These are phyloP conservation scores for Chironomus tentans DNA, from an alignment of 2,888 invertebrate species.

Conservation along the genomic window DNA sequence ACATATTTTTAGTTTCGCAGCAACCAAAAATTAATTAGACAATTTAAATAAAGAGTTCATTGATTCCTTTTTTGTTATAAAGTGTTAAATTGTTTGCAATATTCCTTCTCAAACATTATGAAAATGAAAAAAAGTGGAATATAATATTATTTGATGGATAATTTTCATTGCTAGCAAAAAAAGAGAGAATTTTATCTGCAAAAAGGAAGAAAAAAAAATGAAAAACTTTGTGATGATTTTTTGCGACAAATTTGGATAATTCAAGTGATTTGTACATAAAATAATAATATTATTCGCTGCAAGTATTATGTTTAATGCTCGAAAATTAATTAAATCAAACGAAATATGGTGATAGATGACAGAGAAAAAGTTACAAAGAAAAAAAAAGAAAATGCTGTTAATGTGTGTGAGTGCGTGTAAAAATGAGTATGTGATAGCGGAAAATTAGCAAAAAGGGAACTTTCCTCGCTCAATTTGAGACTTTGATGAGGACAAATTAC, in stretches of 20 bases:
- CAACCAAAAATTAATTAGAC: constrained; percentile 26
- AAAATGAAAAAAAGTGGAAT: constrained; percentile 1
- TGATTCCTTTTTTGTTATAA: constrained; percentile 20
- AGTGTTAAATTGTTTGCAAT: constrained; percentile 7
- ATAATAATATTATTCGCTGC: neutral
- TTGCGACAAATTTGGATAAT: constrained; percentile 12
- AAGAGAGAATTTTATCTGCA: constrained; percentile 5
- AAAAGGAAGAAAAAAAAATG: neutral
- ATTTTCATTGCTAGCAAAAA: neutral
- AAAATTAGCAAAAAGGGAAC: neutral
- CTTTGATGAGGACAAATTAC: neutral
- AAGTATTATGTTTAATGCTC: constrained; percentile 1
- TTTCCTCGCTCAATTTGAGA: no score
- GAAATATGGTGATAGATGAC: constrained; percentile 21
- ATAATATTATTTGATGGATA: neutral
- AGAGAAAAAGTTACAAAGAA: constrained; percentile 20
- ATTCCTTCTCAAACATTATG: neutral
- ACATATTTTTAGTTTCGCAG: constrained; percentile 26
- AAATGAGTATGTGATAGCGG: constrained; percentile 19
- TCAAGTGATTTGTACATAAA: constrained; percentile 12
- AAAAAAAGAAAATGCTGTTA: constrained; percentile 15
- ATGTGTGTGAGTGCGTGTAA: constrained; percentile 25
- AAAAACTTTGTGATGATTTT: neutral
- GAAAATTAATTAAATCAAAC: constrained; percentile 1
- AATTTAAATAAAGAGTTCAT: constrained; percentile 19